These are phyloP conservation scores for Dryobota labecula DNA, from an alignment of 2,888 invertebrate genomes.

Conservation along the genomic window DNA sequence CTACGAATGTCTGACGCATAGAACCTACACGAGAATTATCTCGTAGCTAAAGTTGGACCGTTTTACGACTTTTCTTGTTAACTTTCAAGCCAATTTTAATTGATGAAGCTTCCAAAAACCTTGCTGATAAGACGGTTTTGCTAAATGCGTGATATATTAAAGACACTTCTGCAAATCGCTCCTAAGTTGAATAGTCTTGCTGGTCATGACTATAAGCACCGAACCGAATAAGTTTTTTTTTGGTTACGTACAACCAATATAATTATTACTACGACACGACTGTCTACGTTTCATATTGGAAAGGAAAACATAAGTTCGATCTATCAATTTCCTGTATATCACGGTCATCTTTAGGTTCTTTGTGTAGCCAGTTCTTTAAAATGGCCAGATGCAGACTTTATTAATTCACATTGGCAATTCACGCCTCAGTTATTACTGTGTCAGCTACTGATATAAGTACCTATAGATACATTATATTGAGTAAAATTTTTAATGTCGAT, in stretches of 20 bases:
- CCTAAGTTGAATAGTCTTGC: background rate
- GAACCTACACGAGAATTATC: background rate
- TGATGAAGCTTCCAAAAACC: no score
- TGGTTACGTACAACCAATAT: slow-evolving; percentile 10
- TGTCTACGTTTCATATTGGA: slow-evolving; percentile 23
- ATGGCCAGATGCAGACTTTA: slow-evolving; percentile 53
- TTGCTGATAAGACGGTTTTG: background rate
- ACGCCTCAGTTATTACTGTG: slow-evolving; percentile 59
- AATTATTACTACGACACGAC: slow-evolving; percentile 28
- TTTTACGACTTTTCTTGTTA: slow-evolving; percentile 12
- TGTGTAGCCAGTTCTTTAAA: slow-evolving; percentile 44
- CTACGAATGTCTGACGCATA: slow-evolving; percentile 20
- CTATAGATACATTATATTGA: slow-evolving; percentile 33
- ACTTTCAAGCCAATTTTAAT: slow-evolving; percentile 11
- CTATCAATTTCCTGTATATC: slow-evolving; percentile 29
- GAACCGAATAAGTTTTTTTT: slow-evolving; percentile 18
- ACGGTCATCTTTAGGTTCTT: slow-evolving; percentile 41
- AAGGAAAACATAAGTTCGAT: slow-evolving; percentile 29
- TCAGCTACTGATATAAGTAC: slow-evolving; percentile 29
- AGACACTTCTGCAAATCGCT: background rate
- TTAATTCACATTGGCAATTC: slow-evolving; percentile 63
- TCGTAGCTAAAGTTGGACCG: background rate
- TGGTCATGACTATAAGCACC: slow-evolving; percentile 1
- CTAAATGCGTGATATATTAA: background rate
- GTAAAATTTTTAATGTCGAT: slow-evolving; percentile 50